These are phyloP conservation scores for Henicopernis longicauda DNA, from an alignment of 2,113 vertebrate genomes.

Conservation along the genomic window DNA sequence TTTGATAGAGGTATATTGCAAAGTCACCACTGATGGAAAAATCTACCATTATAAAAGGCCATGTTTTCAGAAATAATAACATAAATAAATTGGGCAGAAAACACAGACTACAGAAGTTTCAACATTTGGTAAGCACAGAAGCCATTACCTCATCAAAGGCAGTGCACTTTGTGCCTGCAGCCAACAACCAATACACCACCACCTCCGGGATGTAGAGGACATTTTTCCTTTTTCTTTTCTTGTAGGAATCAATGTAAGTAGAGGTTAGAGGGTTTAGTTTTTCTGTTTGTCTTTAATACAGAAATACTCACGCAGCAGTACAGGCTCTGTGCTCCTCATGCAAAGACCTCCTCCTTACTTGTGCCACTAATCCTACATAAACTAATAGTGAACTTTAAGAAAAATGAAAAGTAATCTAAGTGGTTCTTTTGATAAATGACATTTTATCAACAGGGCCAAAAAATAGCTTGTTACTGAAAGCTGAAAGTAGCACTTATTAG, in stretches of 20 bases:
- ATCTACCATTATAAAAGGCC: constrained; percentile 2
- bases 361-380: constrained; percentile 64
- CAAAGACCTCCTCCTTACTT: constrained; percentile 57
- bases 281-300: background rate
- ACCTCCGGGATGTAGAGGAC: background rate
- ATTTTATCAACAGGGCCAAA: constrained; percentile 53
- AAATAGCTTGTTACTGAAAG: constrained; percentile 55
- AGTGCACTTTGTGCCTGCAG: constrained; percentile 19
- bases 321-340: constrained; percentile 8
- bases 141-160: constrained; percentile 24
- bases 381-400: constrained; percentile 62
- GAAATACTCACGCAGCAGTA: background rate
- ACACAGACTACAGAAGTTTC: constrained; percentile 29
- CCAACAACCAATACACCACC: constrained; percentile 26
- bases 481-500: constrained; percentile 43
- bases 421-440: constrained; percentile 58
- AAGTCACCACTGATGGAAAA: background rate
- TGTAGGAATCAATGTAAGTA: constrained; percentile 38
- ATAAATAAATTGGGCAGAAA: constrained; percentile 26
- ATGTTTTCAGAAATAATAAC: constrained; percentile 38
- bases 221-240: background rate
- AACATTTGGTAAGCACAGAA: constrained; percentile 4
- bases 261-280: background rate
- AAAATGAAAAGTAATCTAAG: constrained; percentile 59
- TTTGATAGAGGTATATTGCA: constrained; percentile 5